Conservation (phyloP, 2,113 vertebrate genomes). For the Jaculus jaculus region DNA sequence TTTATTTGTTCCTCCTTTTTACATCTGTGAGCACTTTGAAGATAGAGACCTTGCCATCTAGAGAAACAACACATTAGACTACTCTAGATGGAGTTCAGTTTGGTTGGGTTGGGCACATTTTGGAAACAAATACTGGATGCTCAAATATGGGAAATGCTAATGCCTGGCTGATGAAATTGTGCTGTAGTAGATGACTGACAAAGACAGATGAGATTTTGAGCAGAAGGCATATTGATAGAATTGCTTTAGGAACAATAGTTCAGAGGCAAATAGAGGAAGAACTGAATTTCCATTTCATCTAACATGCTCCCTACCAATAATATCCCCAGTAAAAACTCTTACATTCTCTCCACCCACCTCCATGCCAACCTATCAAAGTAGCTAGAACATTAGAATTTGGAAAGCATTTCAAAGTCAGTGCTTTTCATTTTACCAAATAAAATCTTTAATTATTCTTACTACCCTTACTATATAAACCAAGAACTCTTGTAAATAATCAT, state of each 20-base stretch:
- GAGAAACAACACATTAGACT: constrained; percentile 1
- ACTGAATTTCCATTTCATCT: constrained; percentile 50
- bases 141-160: constrained; percentile 17
- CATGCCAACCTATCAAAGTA: constrained; percentile 32
- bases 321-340: constrained; percentile 56
- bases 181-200: constrained; percentile 36
- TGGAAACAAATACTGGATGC: constrained; percentile 53
- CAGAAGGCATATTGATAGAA: constrained; percentile 46
- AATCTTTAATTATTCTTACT: neutral
- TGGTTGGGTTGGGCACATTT: neutral
- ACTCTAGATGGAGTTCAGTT: constrained; percentile 23
- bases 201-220: constrained; percentile 58
- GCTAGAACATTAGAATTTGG: constrained; percentile 12
- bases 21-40: constrained; percentile 30
- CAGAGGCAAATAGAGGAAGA: constrained; percentile 40
- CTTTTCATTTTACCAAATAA: constrained; percentile 49
- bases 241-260: constrained; percentile 62
- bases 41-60: constrained; percentile 28
- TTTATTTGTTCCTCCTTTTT: constrained; percentile 15
- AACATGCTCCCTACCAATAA: constrained; percentile 49
- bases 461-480: constrained; percentile 47
- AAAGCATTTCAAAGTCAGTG: constrained; percentile 41
- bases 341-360: constrained; percentile 38
- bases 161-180: constrained; percentile 42
- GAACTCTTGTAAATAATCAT: constrained; percentile 49